A percentile compares a stretch with the other conserved stretches of the same genome.
Evolutionary conservation across 2,113 vertebrate genomes (phyloP).

Genomic region (Cervus canadensis): DNA sequence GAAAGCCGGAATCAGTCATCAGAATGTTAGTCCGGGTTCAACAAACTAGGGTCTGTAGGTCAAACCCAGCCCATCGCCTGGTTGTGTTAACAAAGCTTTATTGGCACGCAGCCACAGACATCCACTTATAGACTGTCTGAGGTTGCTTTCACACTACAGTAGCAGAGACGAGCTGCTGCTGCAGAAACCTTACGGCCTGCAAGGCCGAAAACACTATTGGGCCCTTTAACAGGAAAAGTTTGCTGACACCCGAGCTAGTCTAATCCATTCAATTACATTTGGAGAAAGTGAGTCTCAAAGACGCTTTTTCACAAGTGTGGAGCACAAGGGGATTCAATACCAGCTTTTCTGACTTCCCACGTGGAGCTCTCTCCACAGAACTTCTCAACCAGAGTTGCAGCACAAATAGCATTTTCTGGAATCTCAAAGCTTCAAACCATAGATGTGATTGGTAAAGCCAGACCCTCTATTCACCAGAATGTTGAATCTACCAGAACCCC

Average conservation of each 20-base stretch:
- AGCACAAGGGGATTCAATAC: rapidly evolving
- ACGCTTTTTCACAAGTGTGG: neutral
- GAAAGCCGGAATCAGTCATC: neutral
- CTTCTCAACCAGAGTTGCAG: too few relatives aligned
- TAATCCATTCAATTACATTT: neutral
- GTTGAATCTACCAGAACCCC: neutral
- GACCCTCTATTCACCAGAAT: rapidly evolving
- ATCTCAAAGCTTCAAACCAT: neutral
- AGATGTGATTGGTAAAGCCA: rapidly evolving
- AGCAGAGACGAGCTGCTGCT: neutral
- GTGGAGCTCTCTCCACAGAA: neutral
- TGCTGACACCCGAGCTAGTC: neutral
- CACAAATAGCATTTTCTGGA: neutral
- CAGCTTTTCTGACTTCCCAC: neutral
- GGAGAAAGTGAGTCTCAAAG: neutral
- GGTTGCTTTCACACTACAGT: rapidly evolving
- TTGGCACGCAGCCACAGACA: neutral
- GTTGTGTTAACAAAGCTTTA: neutral
- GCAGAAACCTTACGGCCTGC: neutral
- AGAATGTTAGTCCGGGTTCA: neutral
- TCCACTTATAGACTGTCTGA: neutral
- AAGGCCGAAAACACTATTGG: neutral
- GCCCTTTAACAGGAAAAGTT: neutral
- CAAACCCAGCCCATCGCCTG: neutral
- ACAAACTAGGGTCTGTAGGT: neutral